These are phyloP conservation scores for Ceyx melanurus DNA, from an alignment of 2,113 vertebrate genomes.

Conservation along the genomic window DNA sequence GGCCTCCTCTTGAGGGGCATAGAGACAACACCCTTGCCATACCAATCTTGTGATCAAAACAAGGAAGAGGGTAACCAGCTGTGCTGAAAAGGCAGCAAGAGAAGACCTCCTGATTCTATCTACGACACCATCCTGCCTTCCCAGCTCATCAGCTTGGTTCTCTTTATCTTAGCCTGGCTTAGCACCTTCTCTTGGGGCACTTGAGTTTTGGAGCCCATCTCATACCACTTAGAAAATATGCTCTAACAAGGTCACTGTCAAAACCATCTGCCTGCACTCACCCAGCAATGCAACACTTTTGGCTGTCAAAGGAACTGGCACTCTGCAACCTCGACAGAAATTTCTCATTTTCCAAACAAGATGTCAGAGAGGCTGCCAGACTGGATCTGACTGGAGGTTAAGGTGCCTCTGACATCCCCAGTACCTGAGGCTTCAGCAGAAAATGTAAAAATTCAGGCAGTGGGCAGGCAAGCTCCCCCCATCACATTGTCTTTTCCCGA, in stretches of 20 bases:
- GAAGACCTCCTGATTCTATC: neutral
- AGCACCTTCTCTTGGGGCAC: neutral
- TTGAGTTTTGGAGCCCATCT: neutral
- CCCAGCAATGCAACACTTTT: accelerated
- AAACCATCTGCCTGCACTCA: neutral
- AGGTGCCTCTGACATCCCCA: neutral
- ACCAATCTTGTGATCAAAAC: neutral
- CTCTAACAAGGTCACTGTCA: neutral
- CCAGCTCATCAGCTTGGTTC: neutral
- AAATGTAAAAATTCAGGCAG: neutral
- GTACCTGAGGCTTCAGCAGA: neutral
- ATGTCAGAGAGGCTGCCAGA: neutral
- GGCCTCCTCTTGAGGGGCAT: neutral
- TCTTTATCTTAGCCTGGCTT: neutral
- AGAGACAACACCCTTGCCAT: neutral
- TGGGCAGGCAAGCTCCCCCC: neutral
- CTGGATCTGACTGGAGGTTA: neutral
- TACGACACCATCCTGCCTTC: neutral
- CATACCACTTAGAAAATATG: neutral
- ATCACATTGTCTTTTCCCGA: neutral
- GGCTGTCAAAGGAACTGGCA: neutral
- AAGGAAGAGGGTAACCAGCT: neutral
- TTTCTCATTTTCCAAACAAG: neutral
- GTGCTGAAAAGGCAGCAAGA: neutral
- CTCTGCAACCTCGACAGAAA: neutral